phyloP scores from a whole-genome alignment of 2,888 invertebrate species.

The Cinara cedri region DNA sequence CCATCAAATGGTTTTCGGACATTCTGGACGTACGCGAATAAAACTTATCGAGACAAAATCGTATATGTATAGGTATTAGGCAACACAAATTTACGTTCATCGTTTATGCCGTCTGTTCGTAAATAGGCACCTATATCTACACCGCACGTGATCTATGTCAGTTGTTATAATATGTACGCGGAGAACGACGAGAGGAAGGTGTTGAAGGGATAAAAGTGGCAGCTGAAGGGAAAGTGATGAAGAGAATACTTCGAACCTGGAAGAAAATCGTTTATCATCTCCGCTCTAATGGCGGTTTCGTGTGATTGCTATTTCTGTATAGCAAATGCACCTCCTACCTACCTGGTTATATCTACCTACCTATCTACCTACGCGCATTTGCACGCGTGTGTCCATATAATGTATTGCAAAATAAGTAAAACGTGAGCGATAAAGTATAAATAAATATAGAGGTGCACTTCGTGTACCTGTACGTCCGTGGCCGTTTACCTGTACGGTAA shows the following conservation, averaged over 20 bases:
- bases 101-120: background rate
- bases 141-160: background rate
- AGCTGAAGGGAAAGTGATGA: conserved; percentile 17
- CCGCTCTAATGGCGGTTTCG: conserved; percentile 27
- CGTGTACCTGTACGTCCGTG: too few species aligned
- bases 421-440: too few species aligned
- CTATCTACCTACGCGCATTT: too few species aligned
- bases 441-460: too few species aligned
- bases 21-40: background rate
- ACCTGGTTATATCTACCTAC: too few species aligned
- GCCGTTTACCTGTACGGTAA: too few species aligned
- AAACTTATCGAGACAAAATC: conserved; percentile 13
- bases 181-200: background rate
- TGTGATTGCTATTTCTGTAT: conserved; percentile 28
- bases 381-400: too few species aligned
- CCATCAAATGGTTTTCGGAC: background rate
- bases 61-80: background rate
- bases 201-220: conserved; percentile 22
- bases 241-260: conserved; percentile 25
- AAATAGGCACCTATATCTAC: background rate
- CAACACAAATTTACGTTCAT: background rate
- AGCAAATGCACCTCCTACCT: background rate
- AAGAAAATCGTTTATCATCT: conserved; percentile 48
- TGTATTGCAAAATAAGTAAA: too few species aligned
- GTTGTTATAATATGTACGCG: background rate